These are phyloP conservation scores for Heliconius hortense DNA, from an alignment of 2,888 invertebrate species.

Conservation along the genomic window DNA sequence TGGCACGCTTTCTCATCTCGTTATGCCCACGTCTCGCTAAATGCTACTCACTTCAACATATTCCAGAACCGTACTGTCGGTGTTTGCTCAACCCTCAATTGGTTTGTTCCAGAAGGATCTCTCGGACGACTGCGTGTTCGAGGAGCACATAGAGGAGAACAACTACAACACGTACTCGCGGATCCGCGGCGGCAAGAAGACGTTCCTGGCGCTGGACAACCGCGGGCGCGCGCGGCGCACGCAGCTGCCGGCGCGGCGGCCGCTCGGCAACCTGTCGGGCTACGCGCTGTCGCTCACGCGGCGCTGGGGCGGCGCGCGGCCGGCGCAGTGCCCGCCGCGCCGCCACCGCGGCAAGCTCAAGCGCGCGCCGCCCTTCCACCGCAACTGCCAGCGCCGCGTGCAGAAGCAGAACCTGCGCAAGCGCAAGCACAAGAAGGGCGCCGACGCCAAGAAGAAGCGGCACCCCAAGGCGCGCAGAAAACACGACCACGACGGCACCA, in stretches of 20 bases:
- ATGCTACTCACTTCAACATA: neutral
- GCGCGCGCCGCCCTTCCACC: slow-evolving; percentile 69
- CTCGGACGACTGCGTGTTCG: slow-evolving; percentile 92
- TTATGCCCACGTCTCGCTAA: slow-evolving; percentile 21
- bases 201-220: slow-evolving; percentile 90
- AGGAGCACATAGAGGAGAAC: slow-evolving; percentile 92
- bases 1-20: slow-evolving; percentile 39
- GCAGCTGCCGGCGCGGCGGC: slow-evolving; percentile 85
- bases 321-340: slow-evolving; percentile 65
- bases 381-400: slow-evolving; percentile 75
- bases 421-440: slow-evolving; percentile 78
- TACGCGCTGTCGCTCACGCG: slow-evolving; percentile 85
- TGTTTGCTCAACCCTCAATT: slow-evolving; percentile 41
- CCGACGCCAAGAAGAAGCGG: slow-evolving; percentile 76
- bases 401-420: slow-evolving; percentile 72
- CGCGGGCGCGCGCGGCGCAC: slow-evolving; percentile 87
- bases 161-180: slow-evolving; percentile 93
- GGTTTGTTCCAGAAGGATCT: slow-evolving; percentile 90
- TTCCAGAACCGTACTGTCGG: neutral
- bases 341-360: slow-evolving; percentile 74
- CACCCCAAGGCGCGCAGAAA: slow-evolving; percentile 81
- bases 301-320: slow-evolving; percentile 65
- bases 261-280: slow-evolving; percentile 87
- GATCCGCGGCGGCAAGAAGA: slow-evolving; percentile 84
- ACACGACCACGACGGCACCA: slow-evolving; percentile 72